Evolutionary conservation across 2,113 vertebrate genomes (phyloP).

Genomic region (Mus spicilegus): DNA sequence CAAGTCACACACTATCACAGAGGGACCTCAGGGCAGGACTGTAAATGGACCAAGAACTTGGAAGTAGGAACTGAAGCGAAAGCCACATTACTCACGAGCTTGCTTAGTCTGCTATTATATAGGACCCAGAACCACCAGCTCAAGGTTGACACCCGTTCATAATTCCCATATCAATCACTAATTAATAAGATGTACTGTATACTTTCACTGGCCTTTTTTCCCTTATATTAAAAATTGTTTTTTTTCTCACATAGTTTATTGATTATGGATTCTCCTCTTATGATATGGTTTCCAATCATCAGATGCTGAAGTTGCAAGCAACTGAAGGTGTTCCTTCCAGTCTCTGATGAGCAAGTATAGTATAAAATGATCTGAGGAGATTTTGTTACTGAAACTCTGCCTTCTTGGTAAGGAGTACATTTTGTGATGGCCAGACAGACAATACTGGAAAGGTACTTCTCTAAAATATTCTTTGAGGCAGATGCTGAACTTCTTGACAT

Average conservation of each 20-base stretch:
- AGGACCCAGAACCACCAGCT: background rate
- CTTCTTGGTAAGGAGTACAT: constrained; percentile 92
- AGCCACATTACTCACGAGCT: background rate
- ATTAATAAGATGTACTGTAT: background rate
- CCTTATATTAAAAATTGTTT: background rate
- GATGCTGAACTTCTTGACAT: constrained; percentile 90
- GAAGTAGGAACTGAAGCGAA: background rate
- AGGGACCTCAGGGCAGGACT: background rate
- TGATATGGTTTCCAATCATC: constrained; percentile 89
- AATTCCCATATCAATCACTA: background rate
- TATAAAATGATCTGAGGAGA: constrained; percentile 91
- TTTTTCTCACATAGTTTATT: background rate
- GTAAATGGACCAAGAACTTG: background rate
- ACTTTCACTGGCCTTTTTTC: background rate
- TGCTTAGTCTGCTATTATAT: background rate
- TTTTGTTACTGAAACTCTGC: constrained; percentile 91
- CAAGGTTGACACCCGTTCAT: background rate
- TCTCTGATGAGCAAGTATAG: constrained; percentile 92
- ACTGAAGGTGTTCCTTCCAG: constrained; percentile 93
- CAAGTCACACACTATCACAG: background rate
- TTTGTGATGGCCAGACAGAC: constrained; percentile 94
- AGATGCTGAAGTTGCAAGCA: constrained; percentile 88
- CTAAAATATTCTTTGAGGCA: constrained; percentile 87
- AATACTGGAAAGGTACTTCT: constrained; percentile 91
- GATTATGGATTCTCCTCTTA: background rate